Conservation (phyloP, 1,140 invertebrate genomes). For the Zaprionus camerounensis region DNA sequence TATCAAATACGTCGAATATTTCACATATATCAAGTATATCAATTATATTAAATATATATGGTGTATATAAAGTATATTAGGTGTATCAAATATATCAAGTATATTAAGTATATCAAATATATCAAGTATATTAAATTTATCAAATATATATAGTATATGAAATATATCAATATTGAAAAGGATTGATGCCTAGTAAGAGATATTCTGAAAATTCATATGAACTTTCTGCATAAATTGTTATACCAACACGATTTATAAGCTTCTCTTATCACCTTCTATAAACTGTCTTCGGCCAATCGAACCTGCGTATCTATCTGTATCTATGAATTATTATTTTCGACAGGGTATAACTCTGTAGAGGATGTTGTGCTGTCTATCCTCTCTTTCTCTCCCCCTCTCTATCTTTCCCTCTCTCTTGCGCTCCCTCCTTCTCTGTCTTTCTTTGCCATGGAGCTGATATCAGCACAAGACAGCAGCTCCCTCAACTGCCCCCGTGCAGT, state of each 20-base stretch:
- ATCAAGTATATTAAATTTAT: no score
- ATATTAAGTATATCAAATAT: no score
- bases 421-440: background rate
- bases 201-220: background rate
- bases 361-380: background rate
- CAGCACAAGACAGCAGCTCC: slow-evolving; percentile 29
- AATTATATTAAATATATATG: no score
- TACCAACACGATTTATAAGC: background rate
- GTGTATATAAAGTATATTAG: no score
- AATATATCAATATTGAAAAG: no score
- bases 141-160: no score
- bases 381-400: background rate
- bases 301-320: background rate
- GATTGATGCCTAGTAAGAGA: background rate
- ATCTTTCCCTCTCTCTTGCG: background rate
- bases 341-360: background rate
- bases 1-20: no score
- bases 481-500: background rate
- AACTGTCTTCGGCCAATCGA: no score
- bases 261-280: background rate
- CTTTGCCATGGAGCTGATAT: slow-evolving; percentile 36
- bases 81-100: no score
- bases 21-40: no score
- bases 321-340: background rate
- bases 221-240: background rate